A percentile compares a stretch with the other conserved stretches of the same genome.
Evolutionary conservation across 2,888 invertebrate species (phyloP).

Genomic region (Cosmia trapezina): DNA sequence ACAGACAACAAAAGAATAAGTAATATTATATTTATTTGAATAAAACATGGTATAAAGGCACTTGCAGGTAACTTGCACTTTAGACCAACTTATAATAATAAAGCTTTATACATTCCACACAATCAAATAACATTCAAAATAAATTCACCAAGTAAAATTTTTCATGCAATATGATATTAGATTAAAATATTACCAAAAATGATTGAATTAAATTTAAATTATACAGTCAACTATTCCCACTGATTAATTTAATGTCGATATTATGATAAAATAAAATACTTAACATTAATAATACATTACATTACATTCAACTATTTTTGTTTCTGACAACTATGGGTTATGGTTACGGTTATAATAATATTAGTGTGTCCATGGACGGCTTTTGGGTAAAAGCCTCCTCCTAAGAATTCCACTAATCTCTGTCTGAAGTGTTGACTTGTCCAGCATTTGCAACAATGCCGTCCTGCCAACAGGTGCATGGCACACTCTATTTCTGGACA

Average conservation of each 20-base stretch:
- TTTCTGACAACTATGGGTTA: too few species aligned
- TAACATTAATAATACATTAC: not conserved
- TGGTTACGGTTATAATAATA: not conserved
- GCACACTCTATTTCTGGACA: not conserved
- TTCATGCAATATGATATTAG: not conserved
- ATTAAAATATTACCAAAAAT: not conserved
- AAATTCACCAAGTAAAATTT: not conserved
- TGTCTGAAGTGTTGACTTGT: not conserved
- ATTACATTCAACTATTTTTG: too few species aligned
- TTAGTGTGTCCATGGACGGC: not conserved
- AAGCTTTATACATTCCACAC: too few species aligned
- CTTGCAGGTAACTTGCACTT: not conserved
- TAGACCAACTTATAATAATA: not conserved
- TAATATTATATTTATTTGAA: not conserved
- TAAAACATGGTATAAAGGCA: not conserved
- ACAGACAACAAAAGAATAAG: not conserved
- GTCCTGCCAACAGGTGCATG: not conserved
- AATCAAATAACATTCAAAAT: not conserved
- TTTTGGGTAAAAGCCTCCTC: not conserved
- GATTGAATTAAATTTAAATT: not conserved
- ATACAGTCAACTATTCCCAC: not conserved
- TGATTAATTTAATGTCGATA: not conserved
- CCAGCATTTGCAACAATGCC: not conserved
- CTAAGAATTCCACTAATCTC: not conserved
- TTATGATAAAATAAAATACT: not conserved